A percentile compares a stretch with the other conserved stretches of the same genome.
phyloP scores from a whole-genome alignment of 2,888 invertebrate genomes.

The Corbicula japonica region DNA sequence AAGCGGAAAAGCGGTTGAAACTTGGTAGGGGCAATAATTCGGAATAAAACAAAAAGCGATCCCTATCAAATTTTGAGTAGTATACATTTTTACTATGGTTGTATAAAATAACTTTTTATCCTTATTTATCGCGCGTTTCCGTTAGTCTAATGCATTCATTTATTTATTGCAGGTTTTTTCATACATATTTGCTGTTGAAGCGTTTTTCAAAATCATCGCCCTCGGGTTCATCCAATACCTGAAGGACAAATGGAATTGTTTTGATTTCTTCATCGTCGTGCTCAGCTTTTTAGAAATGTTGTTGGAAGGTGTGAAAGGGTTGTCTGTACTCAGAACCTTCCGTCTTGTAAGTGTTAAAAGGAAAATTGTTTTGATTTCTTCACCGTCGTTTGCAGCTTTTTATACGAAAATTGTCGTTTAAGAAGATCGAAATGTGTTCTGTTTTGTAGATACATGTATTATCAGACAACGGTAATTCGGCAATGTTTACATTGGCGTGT shows the following conservation, averaged over 20 bases:
- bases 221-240: conserved; percentile 99
- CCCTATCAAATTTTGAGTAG: too few species aligned
- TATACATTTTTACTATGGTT: background rate
- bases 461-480: too few species aligned
- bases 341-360: conserved; percentile 99
- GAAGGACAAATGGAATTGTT: conserved; percentile 99
- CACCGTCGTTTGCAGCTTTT: too few species aligned
- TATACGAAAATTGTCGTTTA: too few species aligned
- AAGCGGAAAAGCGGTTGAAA: too few species aligned
- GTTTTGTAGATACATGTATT: too few species aligned
- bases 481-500: too few species aligned
- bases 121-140: background rate
- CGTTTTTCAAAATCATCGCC: conserved; percentile 96
- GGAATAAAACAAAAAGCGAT: too few species aligned
- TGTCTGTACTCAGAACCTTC: conserved; percentile 98
- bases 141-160: background rate
- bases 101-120: conserved; percentile 13
- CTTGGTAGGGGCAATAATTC: too few species aligned
- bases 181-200: conserved; percentile 98
- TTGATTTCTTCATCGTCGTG: conserved; percentile 99
- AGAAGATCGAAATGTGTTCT: too few species aligned
- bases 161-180: conserved; percentile 97
- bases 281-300: conserved; percentile 97
- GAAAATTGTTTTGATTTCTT: too few species aligned
- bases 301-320: conserved; percentile 97